phyloP scores from a whole-genome alignment of 2,888 invertebrate genomes.

The Deroplatys truncata region DNA sequence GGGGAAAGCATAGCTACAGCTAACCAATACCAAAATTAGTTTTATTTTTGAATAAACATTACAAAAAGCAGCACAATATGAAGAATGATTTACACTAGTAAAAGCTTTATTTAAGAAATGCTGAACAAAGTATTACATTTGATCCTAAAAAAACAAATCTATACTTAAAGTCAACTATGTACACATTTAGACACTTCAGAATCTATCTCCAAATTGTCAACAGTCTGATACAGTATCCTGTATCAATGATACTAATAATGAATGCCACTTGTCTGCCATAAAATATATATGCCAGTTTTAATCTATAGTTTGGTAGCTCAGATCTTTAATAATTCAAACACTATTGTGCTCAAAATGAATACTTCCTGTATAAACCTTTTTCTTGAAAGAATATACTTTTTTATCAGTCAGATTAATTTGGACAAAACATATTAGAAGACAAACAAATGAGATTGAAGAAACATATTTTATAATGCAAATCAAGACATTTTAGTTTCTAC shows the following conservation, averaged over 20 bases:
- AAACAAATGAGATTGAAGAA: neutral
- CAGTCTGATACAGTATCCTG: neutral
- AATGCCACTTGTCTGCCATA: neutral
- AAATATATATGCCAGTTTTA: neutral
- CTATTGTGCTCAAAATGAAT: too few species aligned
- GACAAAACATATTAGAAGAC: neutral
- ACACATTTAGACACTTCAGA: too few species aligned
- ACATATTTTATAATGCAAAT: neutral
- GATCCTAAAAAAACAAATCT: neutral
- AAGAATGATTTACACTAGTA: neutral
- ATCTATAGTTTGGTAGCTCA: too few species aligned
- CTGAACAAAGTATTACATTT: neutral
- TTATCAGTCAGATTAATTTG: neutral
- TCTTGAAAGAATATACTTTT: too few species aligned
- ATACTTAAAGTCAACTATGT: neutral
- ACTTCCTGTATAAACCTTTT: too few species aligned
- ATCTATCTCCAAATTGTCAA: neutral
- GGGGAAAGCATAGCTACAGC: too few species aligned
- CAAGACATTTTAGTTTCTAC: neutral
- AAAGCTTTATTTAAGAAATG: neutral
- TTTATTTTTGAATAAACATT: neutral
- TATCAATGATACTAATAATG: neutral
- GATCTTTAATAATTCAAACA: too few species aligned
- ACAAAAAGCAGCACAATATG: neutral
- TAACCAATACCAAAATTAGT: too few species aligned